Evolutionary conservation across 2,113 vertebrate genomes (phyloP).

Genomic region (Lucifuga dentata): DNA sequence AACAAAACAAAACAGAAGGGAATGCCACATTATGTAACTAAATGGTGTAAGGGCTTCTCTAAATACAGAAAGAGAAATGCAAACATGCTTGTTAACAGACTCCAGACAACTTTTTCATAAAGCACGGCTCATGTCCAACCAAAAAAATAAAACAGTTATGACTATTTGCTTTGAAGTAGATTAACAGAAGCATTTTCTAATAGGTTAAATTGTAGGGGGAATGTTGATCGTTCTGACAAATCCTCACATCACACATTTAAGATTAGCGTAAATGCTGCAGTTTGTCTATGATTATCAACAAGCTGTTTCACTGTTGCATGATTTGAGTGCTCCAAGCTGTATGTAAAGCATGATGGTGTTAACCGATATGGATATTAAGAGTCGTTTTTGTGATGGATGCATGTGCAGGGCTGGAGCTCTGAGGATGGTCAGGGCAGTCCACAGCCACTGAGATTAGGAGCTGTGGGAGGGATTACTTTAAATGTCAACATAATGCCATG

Average conservation of each 20-base stretch:
- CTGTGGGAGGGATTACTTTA: slow-evolving; percentile 78
- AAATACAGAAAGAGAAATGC: not conserved
- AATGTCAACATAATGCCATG: slow-evolving; percentile 84
- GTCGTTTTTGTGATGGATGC: slow-evolving; percentile 31
- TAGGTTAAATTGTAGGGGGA: too few species aligned
- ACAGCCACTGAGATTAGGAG: slow-evolving; percentile 72
- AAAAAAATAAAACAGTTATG: too few species aligned
- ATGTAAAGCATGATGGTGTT: slow-evolving; percentile 8
- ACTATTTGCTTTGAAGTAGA: too few species aligned
- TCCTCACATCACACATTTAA: too few species aligned
- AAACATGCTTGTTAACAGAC: not conserved
- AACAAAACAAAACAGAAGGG: too few species aligned
- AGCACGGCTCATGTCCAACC: too few species aligned
- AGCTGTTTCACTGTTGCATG: slow-evolving; percentile 4
- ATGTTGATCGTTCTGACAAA: too few species aligned
- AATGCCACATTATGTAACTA: slow-evolving; percentile 8
- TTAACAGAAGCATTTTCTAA: too few species aligned
- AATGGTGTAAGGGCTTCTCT: not conserved
- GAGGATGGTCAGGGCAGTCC: slow-evolving; percentile 58
- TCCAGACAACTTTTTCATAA: too few species aligned
- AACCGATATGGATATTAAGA: slow-evolving; percentile 27
- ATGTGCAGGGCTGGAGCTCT: slow-evolving; percentile 36
- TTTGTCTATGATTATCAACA: slow-evolving; percentile 2
- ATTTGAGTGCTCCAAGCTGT: slow-evolving; percentile 1
- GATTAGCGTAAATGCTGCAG: not conserved